phyloP scores from a whole-genome alignment of 92 coral and sea anemone species.

The Zoanthus sociatus region DNA sequence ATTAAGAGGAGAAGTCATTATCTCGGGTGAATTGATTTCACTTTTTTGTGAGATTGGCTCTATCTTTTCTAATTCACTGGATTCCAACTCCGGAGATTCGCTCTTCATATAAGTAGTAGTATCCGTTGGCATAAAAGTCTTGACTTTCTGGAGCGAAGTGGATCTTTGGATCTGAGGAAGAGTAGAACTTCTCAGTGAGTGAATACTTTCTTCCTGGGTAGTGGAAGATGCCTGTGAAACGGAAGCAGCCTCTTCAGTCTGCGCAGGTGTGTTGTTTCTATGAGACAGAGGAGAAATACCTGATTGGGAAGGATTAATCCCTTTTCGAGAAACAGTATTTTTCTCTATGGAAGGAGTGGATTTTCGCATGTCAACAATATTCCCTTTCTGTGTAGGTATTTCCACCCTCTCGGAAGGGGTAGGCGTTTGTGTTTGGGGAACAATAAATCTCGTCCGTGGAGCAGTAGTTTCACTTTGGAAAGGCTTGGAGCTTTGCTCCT shows the following conservation, averaged over 20 bases:
- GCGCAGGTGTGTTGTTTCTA: background rate
- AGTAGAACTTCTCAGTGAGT: background rate
- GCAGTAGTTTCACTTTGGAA: background rate
- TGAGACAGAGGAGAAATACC: background rate
- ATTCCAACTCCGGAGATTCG: background rate
- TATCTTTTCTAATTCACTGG: background rate
- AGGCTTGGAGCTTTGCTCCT: background rate
- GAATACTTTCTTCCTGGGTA: background rate
- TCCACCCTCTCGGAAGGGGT: background rate
- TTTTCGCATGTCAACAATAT: background rate
- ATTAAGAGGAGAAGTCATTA: background rate
- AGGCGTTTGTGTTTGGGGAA: background rate
- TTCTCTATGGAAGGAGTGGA: background rate
- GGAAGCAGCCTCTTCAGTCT: background rate
- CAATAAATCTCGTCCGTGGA: background rate
- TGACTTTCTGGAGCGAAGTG: too few species aligned
- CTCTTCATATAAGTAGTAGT: too few species aligned
- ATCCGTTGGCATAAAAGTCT: background rate
- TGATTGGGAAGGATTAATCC: background rate
- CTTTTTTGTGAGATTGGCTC: background rate
- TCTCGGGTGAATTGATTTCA: background rate
- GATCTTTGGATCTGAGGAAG: background rate
- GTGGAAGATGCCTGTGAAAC: background rate
- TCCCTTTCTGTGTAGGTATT: background rate
- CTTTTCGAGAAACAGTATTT: background rate